Conservation (phyloP, 2,888 invertebrate species). For the Lycia hirtaria region DNA sequence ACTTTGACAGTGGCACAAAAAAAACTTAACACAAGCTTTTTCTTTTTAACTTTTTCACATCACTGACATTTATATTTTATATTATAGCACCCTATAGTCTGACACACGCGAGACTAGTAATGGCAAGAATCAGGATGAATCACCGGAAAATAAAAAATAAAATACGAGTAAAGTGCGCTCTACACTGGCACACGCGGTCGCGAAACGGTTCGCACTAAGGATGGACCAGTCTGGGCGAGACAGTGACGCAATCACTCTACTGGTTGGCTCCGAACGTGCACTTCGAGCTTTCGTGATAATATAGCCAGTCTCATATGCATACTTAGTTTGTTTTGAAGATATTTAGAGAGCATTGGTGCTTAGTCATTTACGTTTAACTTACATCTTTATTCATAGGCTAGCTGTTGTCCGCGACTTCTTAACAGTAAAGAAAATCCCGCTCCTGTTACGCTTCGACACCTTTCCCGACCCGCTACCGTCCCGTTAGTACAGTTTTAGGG, state of each 20-base stretch:
- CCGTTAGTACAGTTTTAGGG: no score
- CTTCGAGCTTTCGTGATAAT: conserved; percentile 29
- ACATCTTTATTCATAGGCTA: not conserved
- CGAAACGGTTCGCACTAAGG: conserved; percentile 32
- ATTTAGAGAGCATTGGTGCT: not conserved
- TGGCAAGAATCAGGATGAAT: conserved; percentile 17
- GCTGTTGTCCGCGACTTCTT: no score
- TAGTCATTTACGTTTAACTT: not conserved
- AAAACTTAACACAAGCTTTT: conserved; percentile 30
- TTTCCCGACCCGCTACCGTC: no score
- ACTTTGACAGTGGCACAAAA: no score
- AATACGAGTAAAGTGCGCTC: conserved; percentile 8
- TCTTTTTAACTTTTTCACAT: conserved; percentile 7
- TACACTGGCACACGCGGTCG: conserved; percentile 26
- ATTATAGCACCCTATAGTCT: conserved; percentile 7
- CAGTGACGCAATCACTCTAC: conserved; percentile 23
- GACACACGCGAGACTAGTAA: conserved; percentile 15
- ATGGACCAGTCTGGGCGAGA: conserved; percentile 27
- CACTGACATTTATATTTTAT: conserved; percentile 11
- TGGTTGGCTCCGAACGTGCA: conserved; percentile 21
- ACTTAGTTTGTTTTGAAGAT: not conserved
- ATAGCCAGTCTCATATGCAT: conserved; percentile 12
- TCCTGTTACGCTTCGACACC: no score
- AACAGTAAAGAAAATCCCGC: no score
- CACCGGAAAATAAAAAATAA: conserved; percentile 23